Evolutionary conservation across 1,140 invertebrate genomes (phyloP).

Genomic region (Drosophila paulistorum): DNA sequence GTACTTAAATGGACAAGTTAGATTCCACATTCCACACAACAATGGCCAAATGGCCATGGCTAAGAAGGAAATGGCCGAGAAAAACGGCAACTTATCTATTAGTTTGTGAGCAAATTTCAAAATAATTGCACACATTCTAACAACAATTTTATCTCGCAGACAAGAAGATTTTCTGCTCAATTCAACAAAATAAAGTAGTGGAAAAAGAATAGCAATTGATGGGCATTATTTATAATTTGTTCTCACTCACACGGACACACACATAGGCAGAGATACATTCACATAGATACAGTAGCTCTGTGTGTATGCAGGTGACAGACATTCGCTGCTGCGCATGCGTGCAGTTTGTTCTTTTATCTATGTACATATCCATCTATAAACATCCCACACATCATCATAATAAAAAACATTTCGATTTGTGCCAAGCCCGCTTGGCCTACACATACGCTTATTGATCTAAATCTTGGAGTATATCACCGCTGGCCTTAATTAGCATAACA

Average conservation of each 20-base stretch:
- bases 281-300: not conserved
- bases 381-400: slow-evolving; percentile 10
- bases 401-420: slow-evolving; percentile 36
- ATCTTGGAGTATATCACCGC: slow-evolving; percentile 56
- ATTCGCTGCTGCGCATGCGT: slow-evolving; percentile 27
- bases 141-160: not conserved
- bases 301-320: slow-evolving; percentile 19
- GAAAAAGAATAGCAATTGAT: slow-evolving; percentile 54
- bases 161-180: slow-evolving; percentile 27
- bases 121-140: slow-evolving; percentile 65
- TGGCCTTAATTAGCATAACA: slow-evolving; percentile 79
- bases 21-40: slow-evolving; percentile 73
- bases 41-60: slow-evolving; percentile 40
- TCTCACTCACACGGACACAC: slow-evolving; percentile 4
- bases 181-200: slow-evolving; percentile 16
- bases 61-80: slow-evolving; percentile 58
- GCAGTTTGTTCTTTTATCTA: slow-evolving; percentile 32
- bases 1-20: slow-evolving; percentile 78
- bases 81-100: slow-evolving; percentile 64
- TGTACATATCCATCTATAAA: slow-evolving; percentile 4
- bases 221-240: slow-evolving; percentile 59
- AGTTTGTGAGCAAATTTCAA: slow-evolving; percentile 74
- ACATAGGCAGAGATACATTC: slow-evolving; percentile 5
- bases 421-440: slow-evolving; percentile 40
- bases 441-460: slow-evolving; percentile 65